Evolutionary conservation across 2,797 vertebrate species (phyloP).

Genomic region (Sciaenops ocellatus): DNA sequence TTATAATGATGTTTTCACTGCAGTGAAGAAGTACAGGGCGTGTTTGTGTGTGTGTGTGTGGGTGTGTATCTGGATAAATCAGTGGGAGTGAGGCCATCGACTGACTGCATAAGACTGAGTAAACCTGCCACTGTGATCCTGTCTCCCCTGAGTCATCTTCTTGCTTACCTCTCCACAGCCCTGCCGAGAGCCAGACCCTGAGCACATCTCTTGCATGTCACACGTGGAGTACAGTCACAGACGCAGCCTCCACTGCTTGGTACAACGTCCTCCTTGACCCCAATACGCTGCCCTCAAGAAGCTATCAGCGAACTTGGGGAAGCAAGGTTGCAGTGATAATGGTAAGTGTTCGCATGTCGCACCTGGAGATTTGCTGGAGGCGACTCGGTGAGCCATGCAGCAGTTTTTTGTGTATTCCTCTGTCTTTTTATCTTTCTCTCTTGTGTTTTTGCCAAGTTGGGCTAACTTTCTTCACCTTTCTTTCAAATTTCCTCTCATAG

Average conservation of each 20-base stretch:
- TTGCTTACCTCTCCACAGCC: constrained; percentile 50
- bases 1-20: constrained; percentile 58
- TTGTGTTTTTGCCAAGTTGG: too few species aligned
- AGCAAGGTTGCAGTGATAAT: constrained; percentile 52
- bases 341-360: constrained; percentile 46
- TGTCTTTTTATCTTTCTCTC: neutral
- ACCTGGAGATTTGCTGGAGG: constrained; percentile 52
- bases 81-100: constrained; percentile 33
- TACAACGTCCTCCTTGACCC: constrained; percentile 60
- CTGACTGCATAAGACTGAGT: constrained; percentile 54
- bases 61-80: constrained; percentile 10
- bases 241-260: constrained; percentile 22
- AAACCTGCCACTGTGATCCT: constrained; percentile 65
- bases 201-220: constrained; percentile 36
- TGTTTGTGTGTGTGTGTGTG: constrained; percentile 8
- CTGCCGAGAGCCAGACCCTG: constrained; percentile 41
- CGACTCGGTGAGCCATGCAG: constrained; percentile 25
- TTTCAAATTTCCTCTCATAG: neutral
- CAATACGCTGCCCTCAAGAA: constrained; percentile 58
- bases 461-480: neutral
- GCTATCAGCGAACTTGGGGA: constrained; percentile 47
- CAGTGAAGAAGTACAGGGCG: constrained; percentile 14
- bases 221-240: constrained; percentile 37
- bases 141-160: constrained; percentile 46
- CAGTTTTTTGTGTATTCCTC: constrained; percentile 5